phyloP scores from a whole-genome alignment of 2,113 vertebrate genomes.

The Rhagologus leucostigma region DNA sequence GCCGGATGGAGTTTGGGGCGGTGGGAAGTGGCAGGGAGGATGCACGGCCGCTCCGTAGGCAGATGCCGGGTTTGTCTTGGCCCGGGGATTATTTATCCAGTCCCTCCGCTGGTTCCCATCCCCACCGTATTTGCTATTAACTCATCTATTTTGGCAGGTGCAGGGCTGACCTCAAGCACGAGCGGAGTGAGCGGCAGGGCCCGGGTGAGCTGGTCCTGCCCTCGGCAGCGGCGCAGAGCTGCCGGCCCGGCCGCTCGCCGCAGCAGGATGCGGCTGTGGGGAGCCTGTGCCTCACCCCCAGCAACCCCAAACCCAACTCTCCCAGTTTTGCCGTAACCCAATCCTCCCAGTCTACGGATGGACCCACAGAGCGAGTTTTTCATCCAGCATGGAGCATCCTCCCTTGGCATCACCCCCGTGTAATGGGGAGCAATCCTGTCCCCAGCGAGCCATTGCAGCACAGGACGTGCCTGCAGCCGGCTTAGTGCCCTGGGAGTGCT shows the following conservation, averaged over 20 bases:
- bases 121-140: conserved; percentile 35
- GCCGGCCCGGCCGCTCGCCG: accelerated
- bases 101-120: conserved; percentile 31
- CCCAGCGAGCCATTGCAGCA: accelerated
- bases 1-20: conserved; percentile 21
- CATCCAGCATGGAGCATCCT: neutral
- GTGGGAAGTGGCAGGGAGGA: conserved; percentile 23
- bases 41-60: neutral
- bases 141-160: conserved; percentile 68
- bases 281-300: neutral
- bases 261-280: neutral
- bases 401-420: accelerated
- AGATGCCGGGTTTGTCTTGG: conserved; percentile 55
- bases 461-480: accelerated
- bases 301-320: neutral
- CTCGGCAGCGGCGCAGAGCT: neutral
- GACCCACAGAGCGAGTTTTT: neutral
- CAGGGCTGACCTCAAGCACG: conserved; percentile 36
- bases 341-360: neutral
- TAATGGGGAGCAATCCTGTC: neutral
- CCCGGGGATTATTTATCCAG: conserved; percentile 42
- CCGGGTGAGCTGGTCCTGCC: neutral
- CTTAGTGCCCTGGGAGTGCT: neutral
- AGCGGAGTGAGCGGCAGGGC: neutral
- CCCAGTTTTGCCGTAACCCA: neutral